A percentile compares a stretch with the other conserved stretches of the same genome.
Evolutionary conservation across 2,888 invertebrate species (phyloP).

Genomic region (Orchesella flavescens): DNA sequence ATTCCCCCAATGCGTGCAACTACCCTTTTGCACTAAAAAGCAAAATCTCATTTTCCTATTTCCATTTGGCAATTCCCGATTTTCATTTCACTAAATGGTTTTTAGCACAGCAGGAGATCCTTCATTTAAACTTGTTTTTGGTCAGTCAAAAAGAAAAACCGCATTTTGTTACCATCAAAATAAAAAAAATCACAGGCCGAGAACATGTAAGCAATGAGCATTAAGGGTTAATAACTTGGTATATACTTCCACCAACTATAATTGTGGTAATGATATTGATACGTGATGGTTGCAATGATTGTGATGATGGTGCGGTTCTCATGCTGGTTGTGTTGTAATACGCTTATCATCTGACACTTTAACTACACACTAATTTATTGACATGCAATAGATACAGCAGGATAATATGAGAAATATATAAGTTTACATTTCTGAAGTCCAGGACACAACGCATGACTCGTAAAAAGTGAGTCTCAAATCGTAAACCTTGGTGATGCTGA

Average conservation of each 20-base stretch:
- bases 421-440: no score
- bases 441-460: no score
- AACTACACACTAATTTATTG: conserved; percentile 47
- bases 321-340: background rate
- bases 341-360: conserved; percentile 41
- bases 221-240: no score
- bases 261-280: conserved; percentile 30
- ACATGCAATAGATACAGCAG: conserved; percentile 13
- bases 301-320: no score
- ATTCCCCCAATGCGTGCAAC: background rate
- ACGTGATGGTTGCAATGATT: conserved; percentile 10
- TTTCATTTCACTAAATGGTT: conserved; percentile 29
- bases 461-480: no score
- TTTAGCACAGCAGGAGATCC: conserved; percentile 33
- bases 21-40: conserved; percentile 5
- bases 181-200: no score
- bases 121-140: conserved; percentile 15
- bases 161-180: background rate
- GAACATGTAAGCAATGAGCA: no score
- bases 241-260: no score
- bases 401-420: no score
- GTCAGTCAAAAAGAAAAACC: conserved; percentile 14
- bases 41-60: background rate
- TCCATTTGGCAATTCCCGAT: conserved; percentile 5
- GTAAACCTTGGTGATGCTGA: no score